A percentile compares a stretch with the other conserved stretches of the same genome.
These are phyloP conservation scores for Cyanoderma ruficeps DNA, from an alignment of 2,113 vertebrate species.

Conservation along the genomic window DNA sequence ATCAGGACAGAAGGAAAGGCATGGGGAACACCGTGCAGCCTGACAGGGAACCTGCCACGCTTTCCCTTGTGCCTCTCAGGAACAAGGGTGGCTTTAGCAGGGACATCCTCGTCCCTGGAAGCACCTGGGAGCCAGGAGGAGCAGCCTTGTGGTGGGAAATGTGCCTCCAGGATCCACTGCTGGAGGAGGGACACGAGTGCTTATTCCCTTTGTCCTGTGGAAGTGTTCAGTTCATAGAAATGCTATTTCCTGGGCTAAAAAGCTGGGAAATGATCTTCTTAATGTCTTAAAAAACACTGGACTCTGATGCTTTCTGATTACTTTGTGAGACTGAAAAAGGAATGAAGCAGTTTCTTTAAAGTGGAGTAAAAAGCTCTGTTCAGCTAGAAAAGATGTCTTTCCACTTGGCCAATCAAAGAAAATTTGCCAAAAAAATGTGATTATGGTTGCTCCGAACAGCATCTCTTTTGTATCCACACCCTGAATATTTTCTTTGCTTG, in stretches of 20 bases:
- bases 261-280: neutral
- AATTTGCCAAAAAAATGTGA: neutral
- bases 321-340: neutral
- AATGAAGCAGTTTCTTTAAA: neutral
- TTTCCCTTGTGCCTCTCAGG: neutral
- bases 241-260: fast-evolving
- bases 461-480: neutral
- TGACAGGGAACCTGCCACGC: neutral
- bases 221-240: neutral
- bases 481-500: neutral
- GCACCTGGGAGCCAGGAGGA: fast-evolving
- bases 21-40: neutral
- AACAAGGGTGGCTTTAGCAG: fast-evolving
- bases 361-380: neutral
- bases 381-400: neutral
- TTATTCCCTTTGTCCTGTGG: fast-evolving
- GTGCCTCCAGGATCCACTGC: fast-evolving
- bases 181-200: fast-evolving
- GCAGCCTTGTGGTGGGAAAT: neutral
- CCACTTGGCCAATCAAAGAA: neutral
- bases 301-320: neutral
- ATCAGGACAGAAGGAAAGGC: neutral
- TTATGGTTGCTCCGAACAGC: neutral
- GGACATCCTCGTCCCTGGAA: fast-evolving
- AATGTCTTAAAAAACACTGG: neutral